These are phyloP conservation scores for Drosophila merina DNA, from an alignment of 2,888 invertebrate species.

Conservation along the genomic window DNA sequence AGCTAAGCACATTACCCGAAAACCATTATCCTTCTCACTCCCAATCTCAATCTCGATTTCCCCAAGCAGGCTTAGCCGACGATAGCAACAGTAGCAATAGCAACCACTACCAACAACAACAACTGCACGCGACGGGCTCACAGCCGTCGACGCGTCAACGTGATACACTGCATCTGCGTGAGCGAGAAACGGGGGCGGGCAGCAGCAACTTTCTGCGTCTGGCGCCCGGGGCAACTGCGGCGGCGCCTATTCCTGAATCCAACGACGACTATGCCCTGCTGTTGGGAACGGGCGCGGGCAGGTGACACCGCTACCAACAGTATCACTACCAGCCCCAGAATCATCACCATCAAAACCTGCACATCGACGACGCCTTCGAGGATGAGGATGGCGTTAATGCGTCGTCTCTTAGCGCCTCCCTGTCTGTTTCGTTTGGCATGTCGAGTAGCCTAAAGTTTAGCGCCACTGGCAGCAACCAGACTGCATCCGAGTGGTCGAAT, in stretches of 20 bases:
- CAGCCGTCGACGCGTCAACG: slow-evolving; percentile 66
- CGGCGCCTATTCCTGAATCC: slow-evolving; percentile 78
- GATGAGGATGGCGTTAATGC: slow-evolving; percentile 70
- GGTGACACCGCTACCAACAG: slow-evolving; percentile 78
- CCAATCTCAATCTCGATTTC: slow-evolving; percentile 69
- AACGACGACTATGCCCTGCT: slow-evolving; percentile 78
- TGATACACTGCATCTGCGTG: slow-evolving; percentile 66
- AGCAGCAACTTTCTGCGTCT: slow-evolving; percentile 71
- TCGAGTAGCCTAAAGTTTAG: slow-evolving; percentile 80
- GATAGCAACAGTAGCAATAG: slow-evolving; percentile 59
- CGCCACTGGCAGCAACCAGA: slow-evolving; percentile 73
- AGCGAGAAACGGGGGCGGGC: slow-evolving; percentile 31
- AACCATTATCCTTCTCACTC: slow-evolving; percentile 51
- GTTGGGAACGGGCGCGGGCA: slow-evolving; percentile 73
- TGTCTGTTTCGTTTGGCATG: slow-evolving; percentile 78
- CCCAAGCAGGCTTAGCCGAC: slow-evolving; percentile 60
- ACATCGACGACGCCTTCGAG: slow-evolving; percentile 54
- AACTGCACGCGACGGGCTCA: slow-evolving; percentile 57
- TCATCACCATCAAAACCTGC: slow-evolving; percentile 53
- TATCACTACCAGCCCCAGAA: slow-evolving; percentile 51
- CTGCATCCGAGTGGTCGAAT: slow-evolving; percentile 78
- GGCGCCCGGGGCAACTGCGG: slow-evolving; percentile 66
- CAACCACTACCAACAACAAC: slow-evolving; percentile 79
- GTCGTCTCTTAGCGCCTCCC: slow-evolving; percentile 76
- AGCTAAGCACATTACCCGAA: slow-evolving; percentile 54